phyloP scores from a whole-genome alignment of 1,140 invertebrate genomes.

The Sycophila sp. region DNA sequence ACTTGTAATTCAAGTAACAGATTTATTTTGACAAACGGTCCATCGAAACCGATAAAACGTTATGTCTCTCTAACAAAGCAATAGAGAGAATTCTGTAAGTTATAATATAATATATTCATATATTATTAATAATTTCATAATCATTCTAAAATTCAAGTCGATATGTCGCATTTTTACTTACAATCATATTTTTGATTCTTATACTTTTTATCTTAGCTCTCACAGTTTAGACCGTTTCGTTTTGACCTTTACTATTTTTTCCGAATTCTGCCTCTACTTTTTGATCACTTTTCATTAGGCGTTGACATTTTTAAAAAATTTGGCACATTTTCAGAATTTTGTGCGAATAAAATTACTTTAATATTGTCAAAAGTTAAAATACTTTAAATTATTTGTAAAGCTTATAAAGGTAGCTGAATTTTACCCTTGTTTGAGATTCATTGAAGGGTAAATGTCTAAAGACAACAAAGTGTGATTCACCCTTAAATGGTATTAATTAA shows the following conservation, averaged over 20 bases:
- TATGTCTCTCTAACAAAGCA: slow-evolving; percentile 29
- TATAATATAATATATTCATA: slow-evolving; percentile 34
- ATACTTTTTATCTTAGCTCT: too few species aligned
- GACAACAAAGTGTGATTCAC: background rate
- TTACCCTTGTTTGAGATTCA: background rate
- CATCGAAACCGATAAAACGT: slow-evolving; percentile 27
- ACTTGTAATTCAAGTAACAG: slow-evolving; percentile 31
- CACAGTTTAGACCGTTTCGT: slow-evolving; percentile 23
- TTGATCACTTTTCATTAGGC: slow-evolving; percentile 1
- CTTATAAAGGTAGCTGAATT: background rate
- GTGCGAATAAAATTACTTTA: slow-evolving; percentile 3
- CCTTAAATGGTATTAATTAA: background rate
- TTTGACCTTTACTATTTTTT: background rate
- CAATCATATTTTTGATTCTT: background rate
- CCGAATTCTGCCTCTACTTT: too few species aligned
- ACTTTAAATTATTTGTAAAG: background rate
- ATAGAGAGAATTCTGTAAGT: slow-evolving; percentile 30
- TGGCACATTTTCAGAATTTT: slow-evolving; percentile 24
- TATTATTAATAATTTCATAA: slow-evolving; percentile 27
- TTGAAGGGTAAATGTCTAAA: background rate
- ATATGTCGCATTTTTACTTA: slow-evolving; percentile 32
- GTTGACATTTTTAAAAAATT: slow-evolving; percentile 30
- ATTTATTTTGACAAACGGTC: slow-evolving; percentile 29
- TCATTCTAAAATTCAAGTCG: slow-evolving; percentile 32
- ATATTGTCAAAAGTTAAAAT: slow-evolving; percentile 22